Conservation (phyloP, 1,140 invertebrate species). For the Lutraria rhynchaena region DNA sequence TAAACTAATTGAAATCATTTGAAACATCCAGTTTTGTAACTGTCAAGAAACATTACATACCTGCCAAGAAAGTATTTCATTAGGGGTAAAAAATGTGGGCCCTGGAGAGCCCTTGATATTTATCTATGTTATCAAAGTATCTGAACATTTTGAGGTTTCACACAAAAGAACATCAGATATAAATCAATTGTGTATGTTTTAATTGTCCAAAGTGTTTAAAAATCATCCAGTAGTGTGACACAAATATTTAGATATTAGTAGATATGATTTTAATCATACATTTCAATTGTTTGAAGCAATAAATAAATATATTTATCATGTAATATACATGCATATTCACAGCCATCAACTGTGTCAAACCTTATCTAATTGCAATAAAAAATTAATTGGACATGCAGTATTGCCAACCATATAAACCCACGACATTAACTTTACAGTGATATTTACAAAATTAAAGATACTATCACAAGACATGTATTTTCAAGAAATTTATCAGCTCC, state of each 20-base stretch:
- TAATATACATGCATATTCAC: constrained; percentile 13
- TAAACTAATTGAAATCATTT: too few relatives aligned
- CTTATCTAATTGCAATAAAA: too few relatives aligned
- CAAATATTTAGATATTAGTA: background rate
- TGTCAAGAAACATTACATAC: constrained; percentile 1
- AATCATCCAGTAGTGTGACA: constrained; percentile 8
- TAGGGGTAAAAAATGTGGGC: background rate
- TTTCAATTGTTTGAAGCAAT: constrained; percentile 5
- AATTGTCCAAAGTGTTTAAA: constrained; percentile 30
- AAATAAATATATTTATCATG: constrained; percentile 12
- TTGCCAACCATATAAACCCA: too few relatives aligned
- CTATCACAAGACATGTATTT: too few relatives aligned
- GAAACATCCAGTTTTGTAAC: background rate
- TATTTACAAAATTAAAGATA: too few relatives aligned
- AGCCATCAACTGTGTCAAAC: too few relatives aligned
- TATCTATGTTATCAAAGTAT: constrained; percentile 7
- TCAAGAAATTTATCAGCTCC: too few relatives aligned
- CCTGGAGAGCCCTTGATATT: background rate
- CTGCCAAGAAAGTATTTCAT: constrained; percentile 6
- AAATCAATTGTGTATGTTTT: constrained; percentile 3
- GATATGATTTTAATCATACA: constrained; percentile 7
- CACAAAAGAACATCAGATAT: constrained; percentile 16
- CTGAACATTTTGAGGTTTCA: constrained; percentile 8
- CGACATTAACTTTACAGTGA: too few relatives aligned
- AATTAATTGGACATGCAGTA: too few relatives aligned